Base-by-base conservation (phyloP, 2,888 invertebrate species). In the Neoascia interrupta region DNA sequence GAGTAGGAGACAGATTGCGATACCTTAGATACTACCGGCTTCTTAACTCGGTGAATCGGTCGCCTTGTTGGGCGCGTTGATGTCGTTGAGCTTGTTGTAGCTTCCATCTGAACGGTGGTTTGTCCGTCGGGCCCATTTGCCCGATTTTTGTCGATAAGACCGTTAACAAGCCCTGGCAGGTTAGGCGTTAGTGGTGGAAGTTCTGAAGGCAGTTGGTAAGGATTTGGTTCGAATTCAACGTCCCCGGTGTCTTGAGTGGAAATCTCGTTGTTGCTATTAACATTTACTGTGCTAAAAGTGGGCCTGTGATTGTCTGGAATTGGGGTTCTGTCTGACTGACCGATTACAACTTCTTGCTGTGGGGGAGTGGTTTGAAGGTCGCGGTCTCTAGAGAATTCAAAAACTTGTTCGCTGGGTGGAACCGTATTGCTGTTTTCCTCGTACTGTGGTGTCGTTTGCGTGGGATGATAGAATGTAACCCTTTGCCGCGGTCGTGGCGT, bases 161-260 rank as follows among this genome's bases (percentile, higher is more conserved):
- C 91, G 83, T 92, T 92, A 0, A 92, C 91, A 18, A 92, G 85
- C 0, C 91, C 91, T 1, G 92, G 92, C 21, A 92, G 87, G 81
- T 91, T 91, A 0, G 92, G 90, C 11, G 90, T 91, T 39, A 92
- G 88, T 0, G 91, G 88, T 1, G 92, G 91, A 15, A 92, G 84
- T 81, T 92, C 90, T 0, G 90, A 90, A 1, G 91, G 91, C 34
- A 92, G 83, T 60, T 90, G 90, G 34, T 91, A 91, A 0, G 91
- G 91, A 41, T 90, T 88, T 0, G 88, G 86, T 1, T 88, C 88
- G 47, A 84, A 88, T 41, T 87, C 85, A 11, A 90, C 89, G 4
- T 89, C 88, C 45, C 83, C 81, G 37, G 89, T 88, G 34, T 88
- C 87, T 34, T 76, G 41, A 5, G 49, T 54, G 26, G 86, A 60